Base-by-base conservation (phyloP, 2,113 vertebrate species). In the Gadus chalcogrammus region DNA sequence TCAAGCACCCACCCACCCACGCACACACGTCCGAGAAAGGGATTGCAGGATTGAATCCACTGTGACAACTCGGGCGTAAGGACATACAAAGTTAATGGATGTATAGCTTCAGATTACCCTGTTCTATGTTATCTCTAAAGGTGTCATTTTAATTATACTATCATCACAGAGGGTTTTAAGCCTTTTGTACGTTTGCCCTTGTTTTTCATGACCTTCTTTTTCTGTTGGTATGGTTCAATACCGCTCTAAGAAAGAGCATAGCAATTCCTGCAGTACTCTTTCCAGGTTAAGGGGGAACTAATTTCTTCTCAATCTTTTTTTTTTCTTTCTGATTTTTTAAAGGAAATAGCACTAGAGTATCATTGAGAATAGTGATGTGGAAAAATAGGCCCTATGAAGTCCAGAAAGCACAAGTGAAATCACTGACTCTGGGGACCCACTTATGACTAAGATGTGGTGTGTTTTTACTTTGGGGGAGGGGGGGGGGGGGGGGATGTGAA, bases 401-500 rank as follows among this genome's bases (percentile, higher is more conserved):
- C 76, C 82, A 59, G 74, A 80, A 82, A 73, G 71, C 77, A 82
- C 67, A 79, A 82, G 81, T 84, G 76, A 79, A 87, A 83, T 81
- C 82, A 79, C 77, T 80, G 79, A 86, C 85, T 92, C 86, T 73
- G 35, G 82, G 84, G 87, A 89, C 84, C 83, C 83, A 90, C 81
- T 91, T 88, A 84, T 71, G 84, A 84, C 17, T 59, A 87, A 88
- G 90, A 88, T 71, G 66, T 77, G 76, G 71, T 73, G 72, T 77
- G 86, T 82, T 90, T 90, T 91, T 83, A 88, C 84, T 82, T 83
- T 76, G 78, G 42, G 42, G 42, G 42, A n/a, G n/a, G n/a, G n/a
- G n/a, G n/a, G n/a, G n/a, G n/a, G 42, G 42, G 42, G 42, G 81
- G 84, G 89, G 91, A 91, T 91, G 89, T 79, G 87, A 91, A 91